Conservation (phyloP, 2,113 vertebrate genomes). For the Daphoenositta chrysoptera region DNA sequence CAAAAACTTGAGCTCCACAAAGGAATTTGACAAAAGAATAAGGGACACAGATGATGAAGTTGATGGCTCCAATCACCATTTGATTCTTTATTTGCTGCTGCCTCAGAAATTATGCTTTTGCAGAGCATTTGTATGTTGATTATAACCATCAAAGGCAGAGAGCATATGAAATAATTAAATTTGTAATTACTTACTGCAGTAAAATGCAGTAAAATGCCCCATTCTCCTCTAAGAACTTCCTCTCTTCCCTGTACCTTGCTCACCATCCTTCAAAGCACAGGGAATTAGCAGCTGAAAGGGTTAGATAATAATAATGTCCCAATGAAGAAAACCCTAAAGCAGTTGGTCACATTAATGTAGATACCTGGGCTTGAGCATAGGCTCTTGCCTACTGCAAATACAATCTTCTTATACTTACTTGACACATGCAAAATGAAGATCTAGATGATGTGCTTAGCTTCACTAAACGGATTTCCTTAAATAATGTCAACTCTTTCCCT, state of each 20-base stretch:
- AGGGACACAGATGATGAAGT: background rate
- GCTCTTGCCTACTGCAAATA: background rate
- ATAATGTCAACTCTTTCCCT: background rate
- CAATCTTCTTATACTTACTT: background rate
- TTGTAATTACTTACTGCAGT: background rate
- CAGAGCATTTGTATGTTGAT: background rate
- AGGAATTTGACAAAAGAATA: background rate
- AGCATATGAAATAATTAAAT: background rate
- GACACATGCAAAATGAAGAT: background rate
- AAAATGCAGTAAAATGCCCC: background rate
- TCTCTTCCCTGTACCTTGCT: background rate
- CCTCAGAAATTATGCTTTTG: background rate
- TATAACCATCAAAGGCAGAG: background rate
- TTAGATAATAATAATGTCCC: background rate
- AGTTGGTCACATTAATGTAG: background rate
- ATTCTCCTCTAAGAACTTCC: background rate
- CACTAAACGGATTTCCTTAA: conserved; percentile 14
- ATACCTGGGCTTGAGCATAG: background rate
- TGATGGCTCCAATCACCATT: background rate
- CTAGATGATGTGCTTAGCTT: background rate
- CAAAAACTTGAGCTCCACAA: background rate
- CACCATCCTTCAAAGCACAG: background rate
- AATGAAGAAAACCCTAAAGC: background rate
- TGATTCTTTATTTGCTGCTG: background rate
- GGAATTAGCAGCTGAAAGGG: background rate